These are phyloP conservation scores for Setophaga coronata DNA, from an alignment of 2,113 vertebrate genomes.

Conservation along the genomic window DNA sequence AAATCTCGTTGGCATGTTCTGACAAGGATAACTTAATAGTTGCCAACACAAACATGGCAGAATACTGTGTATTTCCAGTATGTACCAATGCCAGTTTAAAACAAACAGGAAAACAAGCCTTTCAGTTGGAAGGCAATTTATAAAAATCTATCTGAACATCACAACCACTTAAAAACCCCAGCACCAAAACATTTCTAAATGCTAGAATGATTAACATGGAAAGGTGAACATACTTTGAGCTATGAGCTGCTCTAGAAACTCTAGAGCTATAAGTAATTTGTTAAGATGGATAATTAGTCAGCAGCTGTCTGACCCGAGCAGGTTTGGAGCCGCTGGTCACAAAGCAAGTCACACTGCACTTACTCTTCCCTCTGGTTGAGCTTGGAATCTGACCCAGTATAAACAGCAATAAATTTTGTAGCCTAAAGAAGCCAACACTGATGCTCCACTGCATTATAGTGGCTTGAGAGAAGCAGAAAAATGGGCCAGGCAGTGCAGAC, in stretches of 20 bases:
- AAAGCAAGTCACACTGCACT: not conserved
- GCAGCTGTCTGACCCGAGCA: slow-evolving; percentile 22
- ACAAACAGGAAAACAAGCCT: slow-evolving; percentile 76
- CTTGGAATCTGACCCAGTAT: slow-evolving; percentile 7
- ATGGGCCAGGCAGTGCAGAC: not conserved
- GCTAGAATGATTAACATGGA: slow-evolving; percentile 31
- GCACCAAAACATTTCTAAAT: slow-evolving; percentile 11
- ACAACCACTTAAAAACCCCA: slow-evolving; percentile 19
- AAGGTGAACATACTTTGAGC: not conserved
- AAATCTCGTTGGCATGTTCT: slow-evolving; percentile 75
- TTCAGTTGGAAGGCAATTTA: slow-evolving; percentile 55
- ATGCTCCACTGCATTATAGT: not conserved
- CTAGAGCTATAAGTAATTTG: slow-evolving; percentile 13
- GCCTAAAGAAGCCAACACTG: not conserved
- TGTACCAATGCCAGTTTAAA: slow-evolving; percentile 65
- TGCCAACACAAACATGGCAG: slow-evolving; percentile 80
- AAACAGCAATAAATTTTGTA: slow-evolving; percentile 37
- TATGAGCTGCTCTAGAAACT: not conserved
- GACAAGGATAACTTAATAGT: slow-evolving; percentile 65
- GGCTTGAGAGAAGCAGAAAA: not conserved
- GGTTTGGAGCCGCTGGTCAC: slow-evolving; percentile 30
- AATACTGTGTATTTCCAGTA: slow-evolving; percentile 69
- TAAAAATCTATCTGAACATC: slow-evolving; percentile 54
- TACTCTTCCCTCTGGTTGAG: slow-evolving; percentile 7
- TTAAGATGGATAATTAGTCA: slow-evolving; percentile 38